Percentiles rank a stretch among this genome's conserved stretches.
Evolutionary conservation across 1,140 invertebrate species (phyloP).

Genomic region (Drosophila kurseongensis): DNA sequence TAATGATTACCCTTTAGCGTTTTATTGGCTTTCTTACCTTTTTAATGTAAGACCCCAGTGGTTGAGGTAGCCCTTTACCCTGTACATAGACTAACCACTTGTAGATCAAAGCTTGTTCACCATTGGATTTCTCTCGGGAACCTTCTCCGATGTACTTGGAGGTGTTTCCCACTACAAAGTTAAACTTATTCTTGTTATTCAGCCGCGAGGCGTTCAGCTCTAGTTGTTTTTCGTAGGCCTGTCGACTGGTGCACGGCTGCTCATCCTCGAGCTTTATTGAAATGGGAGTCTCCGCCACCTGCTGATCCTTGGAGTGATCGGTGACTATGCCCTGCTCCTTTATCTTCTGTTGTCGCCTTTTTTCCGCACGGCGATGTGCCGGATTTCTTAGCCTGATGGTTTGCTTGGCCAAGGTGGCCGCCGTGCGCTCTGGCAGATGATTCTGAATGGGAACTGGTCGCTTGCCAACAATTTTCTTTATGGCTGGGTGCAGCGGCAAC

Average conservation of each 20-base stretch:
- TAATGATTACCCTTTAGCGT: background rate
- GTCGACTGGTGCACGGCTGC: slow-evolving; percentile 58
- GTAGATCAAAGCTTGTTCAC: slow-evolving; percentile 89
- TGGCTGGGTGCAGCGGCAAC: slow-evolving; percentile 89
- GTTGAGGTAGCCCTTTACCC: slow-evolving; percentile 85
- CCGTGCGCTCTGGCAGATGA: slow-evolving; percentile 84
- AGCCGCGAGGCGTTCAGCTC: slow-evolving; percentile 63
- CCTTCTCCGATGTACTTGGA: slow-evolving; percentile 91
- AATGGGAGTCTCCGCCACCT: background rate
- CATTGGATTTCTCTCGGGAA: background rate
- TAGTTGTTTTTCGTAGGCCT: slow-evolving; percentile 42
- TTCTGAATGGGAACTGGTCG: slow-evolving; percentile 79
- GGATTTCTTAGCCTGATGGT: slow-evolving; percentile 72
- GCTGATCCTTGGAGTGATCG: slow-evolving; percentile 61
- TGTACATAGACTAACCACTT: slow-evolving; percentile 95
- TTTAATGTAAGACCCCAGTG: slow-evolving; percentile 88
- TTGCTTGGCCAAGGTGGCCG: slow-evolving; percentile 84
- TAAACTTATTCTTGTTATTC: slow-evolving; percentile 76
- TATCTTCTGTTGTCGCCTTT: slow-evolving; percentile 59
- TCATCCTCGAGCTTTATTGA: slow-evolving; percentile 39
- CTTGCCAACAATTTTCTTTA: slow-evolving; percentile 89
- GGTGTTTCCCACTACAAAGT: slow-evolving; percentile 92
- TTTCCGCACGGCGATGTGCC: slow-evolving; percentile 48
- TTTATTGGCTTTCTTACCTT: slow-evolving; percentile 85
- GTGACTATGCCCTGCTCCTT: slow-evolving; percentile 72